Percentiles rank a stretch among this genome's conserved stretches.
Evolutionary conservation across 2,797 vertebrate species (phyloP).

Genomic region (Propithecus deckenii): DNA sequence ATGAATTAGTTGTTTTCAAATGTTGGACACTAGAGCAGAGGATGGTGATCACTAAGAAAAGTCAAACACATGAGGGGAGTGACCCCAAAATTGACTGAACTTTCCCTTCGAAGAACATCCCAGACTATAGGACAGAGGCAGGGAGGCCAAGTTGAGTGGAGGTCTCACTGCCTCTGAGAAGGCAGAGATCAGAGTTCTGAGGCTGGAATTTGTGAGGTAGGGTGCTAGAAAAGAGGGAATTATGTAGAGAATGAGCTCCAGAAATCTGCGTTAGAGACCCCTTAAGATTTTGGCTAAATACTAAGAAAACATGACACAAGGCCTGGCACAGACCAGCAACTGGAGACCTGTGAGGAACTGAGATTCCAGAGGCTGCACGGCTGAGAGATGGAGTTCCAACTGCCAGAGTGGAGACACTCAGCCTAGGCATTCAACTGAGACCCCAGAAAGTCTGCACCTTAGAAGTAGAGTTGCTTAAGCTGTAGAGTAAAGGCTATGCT

Average conservation of each 20-base stretch:
- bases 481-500: neutral
- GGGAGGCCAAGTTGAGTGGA: neutral
- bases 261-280: neutral
- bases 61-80: neutral
- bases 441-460: neutral
- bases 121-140: neutral
- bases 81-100: neutral
- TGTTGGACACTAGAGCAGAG: neutral
- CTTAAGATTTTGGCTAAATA: neutral
- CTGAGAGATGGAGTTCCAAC: neutral
- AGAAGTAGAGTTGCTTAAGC: neutral
- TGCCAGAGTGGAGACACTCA: neutral
- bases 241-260: neutral
- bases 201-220: neutral
- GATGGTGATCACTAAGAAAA: slow-evolving; percentile 70
- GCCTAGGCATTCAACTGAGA: neutral
- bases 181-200: neutral
- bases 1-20: neutral
- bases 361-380: too few relatives aligned
- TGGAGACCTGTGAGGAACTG: neutral
- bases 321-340: neutral
- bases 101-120: neutral
- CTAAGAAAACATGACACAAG: neutral
- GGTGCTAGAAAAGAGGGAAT: neutral
- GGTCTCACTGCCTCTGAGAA: neutral